Evolutionary conservation across 2,888 invertebrate species (phyloP), one percentile per base, ranked within the genome.

Genomic region (Xanthorhoe spadicearia): DNA sequence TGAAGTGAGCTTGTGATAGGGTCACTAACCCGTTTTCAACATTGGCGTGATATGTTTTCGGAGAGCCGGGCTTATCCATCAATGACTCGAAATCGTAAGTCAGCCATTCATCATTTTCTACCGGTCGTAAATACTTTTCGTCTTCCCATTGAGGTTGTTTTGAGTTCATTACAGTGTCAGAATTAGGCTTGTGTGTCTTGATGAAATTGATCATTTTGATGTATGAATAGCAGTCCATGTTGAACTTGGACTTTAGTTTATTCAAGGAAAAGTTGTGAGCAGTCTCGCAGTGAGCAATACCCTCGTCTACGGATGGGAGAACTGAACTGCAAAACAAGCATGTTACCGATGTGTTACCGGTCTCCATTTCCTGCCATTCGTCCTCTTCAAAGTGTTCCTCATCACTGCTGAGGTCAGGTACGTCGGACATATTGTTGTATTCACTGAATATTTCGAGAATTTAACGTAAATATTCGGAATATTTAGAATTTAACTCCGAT

Each of bases 121-220:
- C 94, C 0, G 98, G 97, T 81, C 95, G 96, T 65, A 98, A 91
- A 83, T 96, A 98, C 74, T 94, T 94, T 62, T 97, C 97, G 76
- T 95, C 95, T 10, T 95, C 94, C 97, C 97, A 98, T 5, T 94
- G 83, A 1, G 94, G 89, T 68, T 88, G 84, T 53, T 90, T 86
- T 15, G 94, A 83, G 6, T 88, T 85, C 72, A 94, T 91, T 51
- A 96, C 85, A 51, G 94, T 92, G 66, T 94, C 93, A 0, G 96
- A 87, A 57, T 87, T 88, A 0, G 95, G 89, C 70, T 95, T 95
- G 59, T 95, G 94, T 13, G 88, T 93, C 75, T 97, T 94, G 68
- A 97, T 95, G 78, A 95, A 98, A 88, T 97, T 98, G 0, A 98
- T 95, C 78, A 98, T 77, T 84, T 97, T 97, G 28, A 97, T 96